A percentile compares a stretch with the other conserved stretches of the same genome.
Conservation (phyloP, 2,888 invertebrate genomes). For the Polyommatus icarus region DNA sequence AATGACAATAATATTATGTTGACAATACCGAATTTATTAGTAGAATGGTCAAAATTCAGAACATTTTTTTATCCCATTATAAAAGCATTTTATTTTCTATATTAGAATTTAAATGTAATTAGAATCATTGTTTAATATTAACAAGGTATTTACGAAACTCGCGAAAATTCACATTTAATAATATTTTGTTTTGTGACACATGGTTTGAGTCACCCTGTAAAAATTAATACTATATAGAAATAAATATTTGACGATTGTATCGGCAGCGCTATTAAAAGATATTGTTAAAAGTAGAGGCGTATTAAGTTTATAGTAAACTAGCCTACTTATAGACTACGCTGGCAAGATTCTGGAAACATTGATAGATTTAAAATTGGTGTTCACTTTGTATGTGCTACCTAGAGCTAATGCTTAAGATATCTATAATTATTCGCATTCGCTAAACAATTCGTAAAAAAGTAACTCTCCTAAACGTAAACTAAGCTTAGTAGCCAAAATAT, state of each 20-base stretch:
- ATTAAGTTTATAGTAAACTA: background rate
- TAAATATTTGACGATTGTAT: background rate
- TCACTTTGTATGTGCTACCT: background rate
- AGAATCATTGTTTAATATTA: too few species aligned
- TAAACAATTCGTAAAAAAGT: constrained; percentile 25
- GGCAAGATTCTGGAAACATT: background rate
- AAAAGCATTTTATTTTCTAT: too few species aligned
- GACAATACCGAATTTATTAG: too few species aligned
- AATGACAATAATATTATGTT: too few species aligned
- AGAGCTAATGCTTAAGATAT: background rate
- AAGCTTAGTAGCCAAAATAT: constrained; percentile 10
- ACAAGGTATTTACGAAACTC: too few species aligned
- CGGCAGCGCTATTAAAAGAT: background rate
- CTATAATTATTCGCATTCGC: background rate
- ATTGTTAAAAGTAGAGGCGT: background rate
- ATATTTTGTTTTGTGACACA: background rate
- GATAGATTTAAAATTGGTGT: constrained; percentile 10
- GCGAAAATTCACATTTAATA: background rate
- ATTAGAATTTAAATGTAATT: too few species aligned
- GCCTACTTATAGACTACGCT: background rate
- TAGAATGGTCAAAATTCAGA: too few species aligned
- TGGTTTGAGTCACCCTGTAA: background rate
- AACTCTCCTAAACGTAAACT: constrained; percentile 18
- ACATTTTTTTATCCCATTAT: too few species aligned
- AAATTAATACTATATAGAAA: too few species aligned